Base-by-base conservation (phyloP, 2,797 vertebrate genomes). In the Microctenopoma stevenorrisi region DNA sequence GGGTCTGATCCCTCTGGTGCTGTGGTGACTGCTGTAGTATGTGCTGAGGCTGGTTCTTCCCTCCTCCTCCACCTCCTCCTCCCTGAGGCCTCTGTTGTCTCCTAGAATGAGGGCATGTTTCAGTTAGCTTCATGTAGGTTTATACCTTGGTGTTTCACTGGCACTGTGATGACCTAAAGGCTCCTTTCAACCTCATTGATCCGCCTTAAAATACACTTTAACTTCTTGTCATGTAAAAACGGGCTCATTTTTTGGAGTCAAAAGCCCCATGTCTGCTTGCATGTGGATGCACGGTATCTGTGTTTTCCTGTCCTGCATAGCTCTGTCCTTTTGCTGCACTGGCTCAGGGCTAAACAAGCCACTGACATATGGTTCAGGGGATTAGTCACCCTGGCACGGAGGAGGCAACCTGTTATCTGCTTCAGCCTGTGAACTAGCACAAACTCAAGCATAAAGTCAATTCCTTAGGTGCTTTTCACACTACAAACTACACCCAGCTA, bases 21-120 rank as follows among this genome's bases (percentile, higher is more conserved):
- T 93, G 89, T 64, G 94, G 93, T 81, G 88, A 91, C 67, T 92
- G 63, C 37, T 83, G 88, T 25, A 93, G 95, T 53, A 71, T 82
- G 47, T 81, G 84, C 64, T 84, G 88, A 68, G 84, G 72, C 72
- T 88, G 91, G 81, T 83, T 86, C 84, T 90, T 92, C 16, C 84
- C 90, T 33, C 30, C 30, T 33, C 30, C 86, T 15, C 88, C 90
- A 28, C 87, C 89, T 3, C 91, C 91, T n/a, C 89, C 89, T 3
- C 95, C 91, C 7, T 94, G 95, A 72, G 94, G 85, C 78, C 97
- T 95, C 84, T 97, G 97, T 72, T 95, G 96, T 91, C 92, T 95
- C 92, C 97, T 99, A 88, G 42, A 93, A 95, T 81, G 47, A 87
- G 72, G 86, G 54, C 52, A 79, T 62, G 52, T 78, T 66, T 78